Base-by-base conservation (phyloP, 2,888 invertebrate genomes). In the Carterocephalus palaemon region DNA sequence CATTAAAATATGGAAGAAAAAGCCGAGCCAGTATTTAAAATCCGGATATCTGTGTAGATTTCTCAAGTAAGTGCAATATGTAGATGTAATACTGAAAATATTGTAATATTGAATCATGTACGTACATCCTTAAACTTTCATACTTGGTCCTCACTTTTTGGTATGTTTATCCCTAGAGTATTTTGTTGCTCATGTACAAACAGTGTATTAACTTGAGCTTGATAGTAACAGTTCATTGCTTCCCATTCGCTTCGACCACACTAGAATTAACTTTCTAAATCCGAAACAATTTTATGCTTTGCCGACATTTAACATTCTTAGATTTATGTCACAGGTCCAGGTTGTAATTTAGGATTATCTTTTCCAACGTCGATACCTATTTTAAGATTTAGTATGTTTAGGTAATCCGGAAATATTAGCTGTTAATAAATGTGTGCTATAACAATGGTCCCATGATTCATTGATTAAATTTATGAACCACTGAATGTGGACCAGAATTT, bases 1-100 rank as follows among this genome's bases (percentile, higher is more conserved):
- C 67, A 67, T 69, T 68, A 68, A 59, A 67, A 69, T 62, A 70
- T 74, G 69, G 67, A 74, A 71, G 62, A 75, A 69, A 58, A 72
- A 82, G 71, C 85, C 85, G 85, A 86, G 85, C 85, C 85, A 86
- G 79, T 85, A 83, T 81, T 81, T 78, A 76, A 80, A 77, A 76
- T 73, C 81, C 75, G 76, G 80, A 82, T 81, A 78, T 82, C 73
- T 74, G 71, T 79, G 75, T 77, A 78, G 68, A 71, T 73, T 71
- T 76, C 67, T 67, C 67, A 69, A 66, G 63, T 77, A 77, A 78
- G 80, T 83, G 83, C 83, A 84, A 78, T 81, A 79, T 68, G 50
- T 83, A 84, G 76, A 60, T 77, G 67, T 81, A 81, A 75, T 68
- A 51, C 69, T 65, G 62, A 67, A 64, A 70, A 64, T 67, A 67